phyloP scores from a whole-genome alignment of 2,888 invertebrate species.

The Cotesia congregata region DNA sequence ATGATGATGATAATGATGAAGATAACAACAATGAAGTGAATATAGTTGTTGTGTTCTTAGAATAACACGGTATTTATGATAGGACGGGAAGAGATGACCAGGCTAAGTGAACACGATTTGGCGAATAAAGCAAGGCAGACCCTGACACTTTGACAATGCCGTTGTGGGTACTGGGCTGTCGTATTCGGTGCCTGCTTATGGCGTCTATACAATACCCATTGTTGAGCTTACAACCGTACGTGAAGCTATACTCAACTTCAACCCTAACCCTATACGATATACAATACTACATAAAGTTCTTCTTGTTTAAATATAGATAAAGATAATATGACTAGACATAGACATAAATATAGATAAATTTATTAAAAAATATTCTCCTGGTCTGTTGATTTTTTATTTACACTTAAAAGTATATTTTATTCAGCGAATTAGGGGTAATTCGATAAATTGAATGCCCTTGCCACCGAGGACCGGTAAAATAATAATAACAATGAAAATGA shows the following conservation, averaged over 20 bases:
- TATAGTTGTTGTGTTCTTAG: constrained; percentile 34
- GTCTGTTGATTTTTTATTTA: too few species aligned
- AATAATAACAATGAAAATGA: background rate
- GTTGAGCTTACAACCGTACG: constrained; percentile 63
- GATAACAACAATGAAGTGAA: constrained; percentile 5
- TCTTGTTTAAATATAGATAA: constrained; percentile 12
- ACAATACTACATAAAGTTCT: constrained; percentile 44
- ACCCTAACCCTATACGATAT: background rate
- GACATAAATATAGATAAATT: background rate
- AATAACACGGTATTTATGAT: constrained; percentile 24
- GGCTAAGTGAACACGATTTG: constrained; percentile 51
- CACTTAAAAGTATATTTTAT: too few species aligned
- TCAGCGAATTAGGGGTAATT: background rate
- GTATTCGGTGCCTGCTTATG: constrained; percentile 68
- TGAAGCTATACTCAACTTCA: constrained; percentile 40
- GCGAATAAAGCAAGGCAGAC: constrained; percentile 52
- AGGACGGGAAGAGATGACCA: constrained; percentile 16
- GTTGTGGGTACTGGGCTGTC: constrained; percentile 58
- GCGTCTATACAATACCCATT: constrained; percentile 69
- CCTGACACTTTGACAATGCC: constrained; percentile 68
- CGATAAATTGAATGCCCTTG: constrained; percentile 1
- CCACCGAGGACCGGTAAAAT: background rate
- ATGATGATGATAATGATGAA: too few species aligned
- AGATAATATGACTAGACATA: background rate
- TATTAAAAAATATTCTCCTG: background rate